Conservation (phyloP, 2,113 vertebrate genomes). For the Anguilla japonica region DNA sequence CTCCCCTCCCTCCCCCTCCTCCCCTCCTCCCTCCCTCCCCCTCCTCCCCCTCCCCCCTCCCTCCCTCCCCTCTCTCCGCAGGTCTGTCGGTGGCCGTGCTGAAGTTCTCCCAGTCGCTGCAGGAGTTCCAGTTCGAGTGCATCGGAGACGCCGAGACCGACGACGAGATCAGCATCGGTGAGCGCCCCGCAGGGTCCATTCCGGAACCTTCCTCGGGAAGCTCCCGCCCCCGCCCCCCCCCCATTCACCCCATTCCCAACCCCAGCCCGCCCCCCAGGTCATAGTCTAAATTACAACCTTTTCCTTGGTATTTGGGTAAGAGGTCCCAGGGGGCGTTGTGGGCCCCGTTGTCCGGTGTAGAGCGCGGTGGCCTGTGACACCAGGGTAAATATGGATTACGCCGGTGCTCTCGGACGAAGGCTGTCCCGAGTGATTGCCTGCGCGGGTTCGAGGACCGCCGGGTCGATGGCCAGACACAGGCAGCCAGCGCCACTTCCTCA, state of each 20-base stretch:
- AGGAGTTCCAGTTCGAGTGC: slow-evolving; percentile 95
- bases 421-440: not conserved
- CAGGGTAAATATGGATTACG: slow-evolving; percentile 2
- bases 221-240: not conserved
- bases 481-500: not conserved
- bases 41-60: no score
- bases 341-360: not conserved
- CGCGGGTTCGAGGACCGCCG: not conserved
- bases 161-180: slow-evolving; percentile 94
- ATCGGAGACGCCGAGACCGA: slow-evolving; percentile 95
- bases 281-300: slow-evolving; percentile 34
- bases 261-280: slow-evolving; percentile 23
- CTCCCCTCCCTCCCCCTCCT: no score
- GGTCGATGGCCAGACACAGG: not conserved
- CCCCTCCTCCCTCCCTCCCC: no score
- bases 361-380: not conserved
- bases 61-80: slow-evolving; percentile 54
- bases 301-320: slow-evolving; percentile 28
- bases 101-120: slow-evolving; percentile 91
- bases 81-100: slow-evolving; percentile 90
- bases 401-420: not conserved
- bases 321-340: slow-evolving; percentile 19
- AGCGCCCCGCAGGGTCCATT: slow-evolving; percentile 51
- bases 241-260: not conserved
- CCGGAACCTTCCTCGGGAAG: not conserved